Evolutionary conservation across 2,888 invertebrate species (phyloP).

Genomic region (Drosophila antonietae): DNA sequence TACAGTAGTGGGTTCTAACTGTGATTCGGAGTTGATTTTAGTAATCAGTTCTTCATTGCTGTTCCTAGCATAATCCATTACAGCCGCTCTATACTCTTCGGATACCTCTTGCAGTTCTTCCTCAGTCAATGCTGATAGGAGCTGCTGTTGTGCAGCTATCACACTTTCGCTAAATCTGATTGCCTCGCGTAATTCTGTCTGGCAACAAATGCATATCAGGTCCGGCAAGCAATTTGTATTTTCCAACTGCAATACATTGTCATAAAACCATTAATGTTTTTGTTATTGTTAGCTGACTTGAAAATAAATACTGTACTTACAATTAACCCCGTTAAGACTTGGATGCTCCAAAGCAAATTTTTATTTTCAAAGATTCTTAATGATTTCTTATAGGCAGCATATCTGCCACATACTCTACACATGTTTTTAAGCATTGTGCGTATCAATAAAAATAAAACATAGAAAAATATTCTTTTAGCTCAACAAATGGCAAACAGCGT

Average conservation of each 20-base stretch:
- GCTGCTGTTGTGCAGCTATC: conserved; percentile 46
- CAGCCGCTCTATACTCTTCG: conserved; percentile 26
- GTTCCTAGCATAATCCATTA: conserved; percentile 17
- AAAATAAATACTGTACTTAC: conserved; percentile 19
- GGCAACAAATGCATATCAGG: conserved; percentile 55
- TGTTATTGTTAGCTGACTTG: neutral
- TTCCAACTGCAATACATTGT: conserved; percentile 34
- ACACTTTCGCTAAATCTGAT: conserved; percentile 52
- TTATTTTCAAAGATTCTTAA: conserved; percentile 43
- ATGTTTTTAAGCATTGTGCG: conserved; percentile 46
- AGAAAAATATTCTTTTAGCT: neutral
- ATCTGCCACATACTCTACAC: conserved; percentile 49
- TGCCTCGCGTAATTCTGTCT: conserved; percentile 47
- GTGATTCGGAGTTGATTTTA: conserved; percentile 1
- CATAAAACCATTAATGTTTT: neutral
- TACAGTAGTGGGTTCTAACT: neutral
- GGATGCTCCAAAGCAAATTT: conserved; percentile 42
- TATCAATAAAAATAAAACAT: conserved; percentile 4
- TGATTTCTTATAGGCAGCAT: conserved; percentile 41
- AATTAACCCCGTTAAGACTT: conserved; percentile 46
- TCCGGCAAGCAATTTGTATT: conserved; percentile 40
- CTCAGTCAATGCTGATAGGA: conserved; percentile 36
- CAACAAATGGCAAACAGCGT: conserved; percentile 30
- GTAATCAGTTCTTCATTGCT: conserved; percentile 2
- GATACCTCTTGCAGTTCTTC: conserved; percentile 40